phyloP scores from a whole-genome alignment of 2,888 invertebrate species.

The Xylophagus ater region DNA sequence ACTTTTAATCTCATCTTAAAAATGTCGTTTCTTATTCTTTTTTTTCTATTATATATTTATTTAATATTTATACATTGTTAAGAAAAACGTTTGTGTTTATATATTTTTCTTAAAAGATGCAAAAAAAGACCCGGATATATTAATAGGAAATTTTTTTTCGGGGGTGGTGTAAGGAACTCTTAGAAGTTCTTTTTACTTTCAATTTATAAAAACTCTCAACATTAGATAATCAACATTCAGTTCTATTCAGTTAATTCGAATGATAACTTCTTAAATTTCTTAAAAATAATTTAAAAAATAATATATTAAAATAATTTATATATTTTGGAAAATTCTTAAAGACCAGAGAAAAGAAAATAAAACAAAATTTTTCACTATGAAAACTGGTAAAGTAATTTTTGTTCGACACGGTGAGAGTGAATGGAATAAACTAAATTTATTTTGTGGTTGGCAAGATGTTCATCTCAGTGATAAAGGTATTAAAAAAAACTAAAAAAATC shows the following conservation, averaged over 20 bases:
- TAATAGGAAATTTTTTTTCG: no score
- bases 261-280: background rate
- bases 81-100: no score
- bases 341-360: no score
- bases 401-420: constrained; percentile 65
- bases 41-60: no score
- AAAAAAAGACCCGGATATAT: no score
- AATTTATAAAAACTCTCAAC: background rate
- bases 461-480: constrained; percentile 56
- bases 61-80: no score
- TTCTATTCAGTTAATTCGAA: background rate
- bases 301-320: background rate
- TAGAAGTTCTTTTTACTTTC: no score
- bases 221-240: background rate
- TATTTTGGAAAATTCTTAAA: background rate
- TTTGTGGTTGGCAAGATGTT: constrained; percentile 65
- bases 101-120: no score
- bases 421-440: constrained; percentile 62
- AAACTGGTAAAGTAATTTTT: constrained; percentile 37
- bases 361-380: constrained; percentile 15
- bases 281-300: background rate
- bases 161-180: no score
- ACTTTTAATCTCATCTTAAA: no score
- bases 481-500: background rate
- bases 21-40: no score